phyloP scores from a whole-genome alignment of 2,888 invertebrate species.

The Caenorhabditis sp. region DNA sequence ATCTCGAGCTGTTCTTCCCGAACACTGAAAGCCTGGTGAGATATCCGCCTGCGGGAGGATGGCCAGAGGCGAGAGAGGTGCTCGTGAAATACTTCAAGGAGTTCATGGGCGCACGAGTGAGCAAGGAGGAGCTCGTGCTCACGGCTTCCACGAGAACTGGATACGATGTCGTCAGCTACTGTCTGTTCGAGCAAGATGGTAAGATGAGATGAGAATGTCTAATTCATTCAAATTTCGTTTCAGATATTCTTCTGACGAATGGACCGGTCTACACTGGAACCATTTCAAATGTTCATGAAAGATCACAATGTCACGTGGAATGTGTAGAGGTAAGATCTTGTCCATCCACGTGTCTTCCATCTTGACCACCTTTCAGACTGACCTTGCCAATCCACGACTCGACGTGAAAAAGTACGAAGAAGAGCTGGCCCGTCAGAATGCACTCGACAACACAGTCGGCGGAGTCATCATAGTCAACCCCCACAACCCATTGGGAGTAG shows the following conservation, averaged over 20 bases:
- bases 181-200: constrained; percentile 67
- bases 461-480: constrained; percentile 78
- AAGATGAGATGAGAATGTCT: not conserved
- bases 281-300: constrained; percentile 71
- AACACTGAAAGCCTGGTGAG: constrained; percentile 57
- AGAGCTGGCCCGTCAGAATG: constrained; percentile 21
- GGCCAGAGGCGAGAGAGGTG: constrained; percentile 52
- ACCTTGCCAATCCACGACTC: constrained; percentile 54
- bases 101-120: constrained; percentile 59
- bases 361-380: constrained; percentile 27
- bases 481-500: constrained; percentile 77
- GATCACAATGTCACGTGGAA: constrained; percentile 65
- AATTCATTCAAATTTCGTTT: no score
- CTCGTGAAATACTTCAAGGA: constrained; percentile 59
- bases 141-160: constrained; percentile 68
- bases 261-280: constrained; percentile 75
- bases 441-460: constrained; percentile 64
- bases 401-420: constrained; percentile 56
- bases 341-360: not conserved
- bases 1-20: constrained; percentile 58
- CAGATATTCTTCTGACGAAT: constrained; percentile 76
- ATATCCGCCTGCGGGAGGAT: constrained; percentile 68
- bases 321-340: constrained; percentile 54
- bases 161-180: constrained; percentile 69
- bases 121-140: constrained; percentile 55